These are phyloP conservation scores for Paraescarpia echinospica DNA, from an alignment of 1,140 invertebrate species.

Conservation along the genomic window DNA sequence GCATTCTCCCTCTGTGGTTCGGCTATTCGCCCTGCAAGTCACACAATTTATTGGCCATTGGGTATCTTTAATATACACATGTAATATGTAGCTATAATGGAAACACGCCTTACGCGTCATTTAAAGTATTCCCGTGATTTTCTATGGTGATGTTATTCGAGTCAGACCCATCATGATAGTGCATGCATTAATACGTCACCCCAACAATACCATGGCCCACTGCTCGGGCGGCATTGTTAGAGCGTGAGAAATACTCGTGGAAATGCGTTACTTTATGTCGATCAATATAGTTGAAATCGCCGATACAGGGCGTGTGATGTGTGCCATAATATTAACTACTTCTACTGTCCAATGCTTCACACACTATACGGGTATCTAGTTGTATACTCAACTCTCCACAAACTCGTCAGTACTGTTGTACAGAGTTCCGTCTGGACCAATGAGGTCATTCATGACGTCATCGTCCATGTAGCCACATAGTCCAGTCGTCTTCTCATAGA, in stretches of 20 bases:
- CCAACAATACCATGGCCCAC: too few species aligned
- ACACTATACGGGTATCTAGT: not conserved
- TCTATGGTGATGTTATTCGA: not conserved
- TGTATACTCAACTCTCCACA: not conserved
- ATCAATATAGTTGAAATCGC: not conserved
- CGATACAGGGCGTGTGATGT: not conserved
- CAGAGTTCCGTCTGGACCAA: not conserved
- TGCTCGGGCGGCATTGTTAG: not conserved
- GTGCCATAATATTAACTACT: not conserved
- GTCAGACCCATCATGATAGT: not conserved
- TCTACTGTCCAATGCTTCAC: not conserved
- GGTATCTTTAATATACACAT: not conserved
- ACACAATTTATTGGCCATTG: not conserved
- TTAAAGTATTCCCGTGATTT: too few species aligned
- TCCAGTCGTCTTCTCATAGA: not conserved
- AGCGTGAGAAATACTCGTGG: not conserved
- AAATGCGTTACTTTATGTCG: not conserved
- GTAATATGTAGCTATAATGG: not conserved
- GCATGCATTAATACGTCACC: not conserved
- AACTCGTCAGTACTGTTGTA: not conserved
- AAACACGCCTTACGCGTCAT: not conserved
- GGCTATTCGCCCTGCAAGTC: not conserved
- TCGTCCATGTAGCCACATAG: not conserved
- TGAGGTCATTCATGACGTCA: not conserved
- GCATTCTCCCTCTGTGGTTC: not conserved